These are phyloP conservation scores for Orussus abietinus DNA, from an alignment of 1,140 invertebrate species.

Conservation along the genomic window DNA sequence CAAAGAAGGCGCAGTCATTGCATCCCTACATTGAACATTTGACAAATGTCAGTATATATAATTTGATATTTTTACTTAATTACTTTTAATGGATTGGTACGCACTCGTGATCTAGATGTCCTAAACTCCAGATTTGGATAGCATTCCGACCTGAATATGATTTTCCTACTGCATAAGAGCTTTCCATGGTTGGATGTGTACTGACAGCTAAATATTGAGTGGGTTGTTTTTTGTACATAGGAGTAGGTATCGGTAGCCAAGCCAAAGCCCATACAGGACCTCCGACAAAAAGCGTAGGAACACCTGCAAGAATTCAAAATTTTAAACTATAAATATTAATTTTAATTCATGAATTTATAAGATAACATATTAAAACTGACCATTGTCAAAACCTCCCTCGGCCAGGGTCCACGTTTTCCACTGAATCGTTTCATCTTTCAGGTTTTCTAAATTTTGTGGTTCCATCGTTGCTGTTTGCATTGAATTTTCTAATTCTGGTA, in stretches of 20 bases:
- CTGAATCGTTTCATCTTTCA: slow-evolving; percentile 17
- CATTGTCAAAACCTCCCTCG: slow-evolving; percentile 39
- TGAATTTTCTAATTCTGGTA: slow-evolving; percentile 44
- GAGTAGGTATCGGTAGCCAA: slow-evolving; percentile 57
- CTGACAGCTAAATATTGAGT: slow-evolving; percentile 58
- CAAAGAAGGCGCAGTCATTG: slow-evolving; percentile 43
- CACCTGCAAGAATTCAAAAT: slow-evolving; percentile 27
- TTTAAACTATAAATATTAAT: slow-evolving; percentile 5
- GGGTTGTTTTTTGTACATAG: slow-evolving; percentile 26
- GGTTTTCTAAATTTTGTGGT: slow-evolving; percentile 11
- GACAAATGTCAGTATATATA: too few species aligned
- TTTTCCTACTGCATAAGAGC: slow-evolving; percentile 38
- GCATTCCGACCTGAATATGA: slow-evolving; percentile 46
- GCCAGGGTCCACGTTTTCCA: slow-evolving; percentile 52
- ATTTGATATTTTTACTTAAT: too few species aligned
- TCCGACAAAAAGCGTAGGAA: slow-evolving; percentile 58
- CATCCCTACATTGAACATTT: slow-evolving; percentile 6
- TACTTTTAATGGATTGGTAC: slow-evolving; percentile 13
- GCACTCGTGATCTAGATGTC: slow-evolving; percentile 46
- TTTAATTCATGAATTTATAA: neutral
- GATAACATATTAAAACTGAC: slow-evolving; percentile 23
- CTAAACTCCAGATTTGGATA: slow-evolving; percentile 62
- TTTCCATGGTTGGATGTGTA: slow-evolving; percentile 49
- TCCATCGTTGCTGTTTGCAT: slow-evolving; percentile 35
- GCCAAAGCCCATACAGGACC: slow-evolving; percentile 59